phyloP scores from a whole-genome alignment of 2,888 invertebrate species.

The Philaethria dido region DNA sequence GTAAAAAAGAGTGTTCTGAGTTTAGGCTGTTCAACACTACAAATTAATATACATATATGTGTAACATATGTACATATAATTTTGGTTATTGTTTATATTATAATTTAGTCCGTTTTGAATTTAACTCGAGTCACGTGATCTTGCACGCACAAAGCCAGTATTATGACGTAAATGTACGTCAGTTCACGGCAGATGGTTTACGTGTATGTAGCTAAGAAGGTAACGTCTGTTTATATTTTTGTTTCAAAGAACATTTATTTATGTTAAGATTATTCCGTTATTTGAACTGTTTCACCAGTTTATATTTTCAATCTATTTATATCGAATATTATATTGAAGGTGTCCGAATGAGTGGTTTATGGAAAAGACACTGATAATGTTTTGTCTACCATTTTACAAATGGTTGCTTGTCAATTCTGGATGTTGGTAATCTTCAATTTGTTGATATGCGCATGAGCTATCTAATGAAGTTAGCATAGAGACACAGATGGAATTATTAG shows the following conservation, averaged over 20 bases:
- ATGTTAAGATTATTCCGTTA: not conserved
- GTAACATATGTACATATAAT: not conserved
- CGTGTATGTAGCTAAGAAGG: slow-evolving; percentile 8
- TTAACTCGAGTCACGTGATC: slow-evolving; percentile 21
- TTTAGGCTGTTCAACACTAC: not conserved
- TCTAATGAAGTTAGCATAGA: no score
- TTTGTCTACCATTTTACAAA: not conserved
- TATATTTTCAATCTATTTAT: not conserved
- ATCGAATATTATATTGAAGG: not conserved
- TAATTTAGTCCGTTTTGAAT: slow-evolving; percentile 7
- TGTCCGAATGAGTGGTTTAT: not conserved
- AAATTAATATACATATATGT: not conserved
- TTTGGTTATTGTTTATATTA: slow-evolving; percentile 11
- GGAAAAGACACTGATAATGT: not conserved
- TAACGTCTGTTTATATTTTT: slow-evolving; percentile 16
- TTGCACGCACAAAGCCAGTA: slow-evolving; percentile 11
- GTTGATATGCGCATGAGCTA: no score
- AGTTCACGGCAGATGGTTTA: slow-evolving; percentile 28
- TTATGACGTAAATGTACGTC: slow-evolving; percentile 29
- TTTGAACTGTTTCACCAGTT: not conserved
- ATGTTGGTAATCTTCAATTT: no score
- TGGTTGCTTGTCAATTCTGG: not conserved
- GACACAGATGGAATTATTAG: no score
- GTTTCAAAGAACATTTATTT: slow-evolving; percentile 8
- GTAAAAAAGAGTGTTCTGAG: no score